Conservation (phyloP, 1,140 invertebrate genomes). For the Temnothorax nylanderi region DNA sequence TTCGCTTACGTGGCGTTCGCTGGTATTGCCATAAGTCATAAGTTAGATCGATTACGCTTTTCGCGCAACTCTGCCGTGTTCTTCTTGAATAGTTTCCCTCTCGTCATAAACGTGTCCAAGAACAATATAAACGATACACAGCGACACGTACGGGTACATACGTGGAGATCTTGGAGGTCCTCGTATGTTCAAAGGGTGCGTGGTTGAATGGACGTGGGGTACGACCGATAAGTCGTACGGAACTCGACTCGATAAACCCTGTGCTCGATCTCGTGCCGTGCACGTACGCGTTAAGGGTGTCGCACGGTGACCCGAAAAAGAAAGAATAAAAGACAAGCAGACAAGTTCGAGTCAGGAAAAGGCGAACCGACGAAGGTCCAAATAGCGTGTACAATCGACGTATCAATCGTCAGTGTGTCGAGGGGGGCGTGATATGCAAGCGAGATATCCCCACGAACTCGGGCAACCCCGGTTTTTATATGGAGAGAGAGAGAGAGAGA, state of each 20-base stretch:
- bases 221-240: constrained; percentile 31
- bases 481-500: not conserved
- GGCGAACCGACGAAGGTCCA: not conserved
- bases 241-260: not conserved
- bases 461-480: not conserved
- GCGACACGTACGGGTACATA: not conserved
- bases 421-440: not conserved
- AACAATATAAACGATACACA: not conserved
- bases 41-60: not conserved
- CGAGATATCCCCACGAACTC: not conserved
- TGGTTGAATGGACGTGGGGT: constrained; percentile 26
- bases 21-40: constrained; percentile 8
- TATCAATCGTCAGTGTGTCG: constrained; percentile 14
- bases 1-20: constrained; percentile 43
- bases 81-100: not conserved
- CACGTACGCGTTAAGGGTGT: constrained; percentile 34
- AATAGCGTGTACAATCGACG: constrained; percentile 45
- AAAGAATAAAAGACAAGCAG: not conserved
- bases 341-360: not conserved
- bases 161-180: not conserved
- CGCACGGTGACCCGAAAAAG: constrained; percentile 2
- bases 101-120: not conserved
- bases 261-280: constrained; percentile 9
- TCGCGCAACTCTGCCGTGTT: not conserved
- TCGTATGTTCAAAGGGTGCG: constrained; percentile 25